Conservation (phyloP, 2,888 invertebrate species). For the Napeogenes sylphis region DNA sequence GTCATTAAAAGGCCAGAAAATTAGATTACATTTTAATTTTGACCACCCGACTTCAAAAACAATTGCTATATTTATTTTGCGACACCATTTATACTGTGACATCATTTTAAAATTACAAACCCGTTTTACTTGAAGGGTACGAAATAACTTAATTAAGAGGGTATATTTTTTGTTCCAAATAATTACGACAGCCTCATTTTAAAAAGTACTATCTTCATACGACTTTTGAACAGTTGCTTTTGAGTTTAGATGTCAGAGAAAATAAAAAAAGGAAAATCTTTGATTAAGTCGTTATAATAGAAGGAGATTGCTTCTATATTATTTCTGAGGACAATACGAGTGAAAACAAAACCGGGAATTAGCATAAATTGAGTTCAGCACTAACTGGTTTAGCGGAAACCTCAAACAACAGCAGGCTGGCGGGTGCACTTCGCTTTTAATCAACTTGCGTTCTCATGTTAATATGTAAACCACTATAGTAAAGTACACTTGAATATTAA, state of each 20-base stretch:
- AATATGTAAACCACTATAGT: conserved; percentile 28
- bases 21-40: conserved; percentile 53
- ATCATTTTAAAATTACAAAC: conserved; percentile 10
- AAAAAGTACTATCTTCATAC: too few species aligned
- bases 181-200: too few species aligned
- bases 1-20: conserved; percentile 39
- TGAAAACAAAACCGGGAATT: conserved; percentile 22
- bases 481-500: neutral
- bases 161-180: neutral
- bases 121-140: neutral
- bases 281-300: too few species aligned
- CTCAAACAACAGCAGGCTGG: conserved; percentile 33
- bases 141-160: neutral
- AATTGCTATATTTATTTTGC: conserved; percentile 15
- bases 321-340: neutral
- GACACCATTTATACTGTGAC: conserved; percentile 19
- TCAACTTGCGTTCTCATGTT: conserved; percentile 40
- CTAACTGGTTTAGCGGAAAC: conserved; percentile 24
- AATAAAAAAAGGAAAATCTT: too few species aligned
- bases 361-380: conserved; percentile 24
- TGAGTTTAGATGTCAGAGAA: too few species aligned
- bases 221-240: too few species aligned
- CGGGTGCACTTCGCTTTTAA: conserved; percentile 36
- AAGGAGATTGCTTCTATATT: neutral
- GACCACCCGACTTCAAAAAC: conserved; percentile 21